Base-by-base conservation (phyloP, 2,888 invertebrate species). In the Epirrhoe alternata region DNA sequence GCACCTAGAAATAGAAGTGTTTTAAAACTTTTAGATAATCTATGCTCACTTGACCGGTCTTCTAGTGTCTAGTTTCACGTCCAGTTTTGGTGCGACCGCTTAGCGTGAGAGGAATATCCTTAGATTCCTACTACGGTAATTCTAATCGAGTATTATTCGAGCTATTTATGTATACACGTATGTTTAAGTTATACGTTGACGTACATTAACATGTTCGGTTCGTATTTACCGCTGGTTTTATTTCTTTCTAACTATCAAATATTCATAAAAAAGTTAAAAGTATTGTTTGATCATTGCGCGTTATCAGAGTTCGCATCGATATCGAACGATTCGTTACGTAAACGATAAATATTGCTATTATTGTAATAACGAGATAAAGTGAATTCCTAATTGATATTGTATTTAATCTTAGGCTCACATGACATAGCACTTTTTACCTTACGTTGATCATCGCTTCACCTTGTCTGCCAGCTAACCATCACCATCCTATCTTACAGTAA, bases 61-160 rank as follows among this genome's bases (percentile, higher is more conserved):
- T 80, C 78, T 75, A 72, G 80, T 80, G 77, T 83, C 76, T 64
- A 74, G 80, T 86, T 86, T 86, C 84, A 78, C 81, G 78, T 76
- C 73, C 79, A 76, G 72, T 78, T 72, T 79, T 80, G 80, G 77
- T 81, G 79, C 75, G 74, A 75, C 74, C 76, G 71, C 75, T 78
- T 74, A 77, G 24, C 45, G 61, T 45, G 54, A 53, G 49, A 33
- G 24, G 42, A 57, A 53, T 66, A 66, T 58, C 61, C 58, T 58
- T 17, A 42, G 38, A 8, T 10, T 31, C 54, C 33, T 64, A 60
- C 64, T 51, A 64, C 5, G 24, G 30, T 12, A 31, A 54, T 12
- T 54, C 33, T 16, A 53, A 58, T 31, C 16, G 35, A 4, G 14
- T 45, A 16, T 12, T 30, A 10, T 16, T 14, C 1, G 16, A 38